A percentile compares a stretch with the other conserved stretches of the same genome.
phyloP scores from a whole-genome alignment of 2,888 invertebrate species.

The Clunio marinus region DNA sequence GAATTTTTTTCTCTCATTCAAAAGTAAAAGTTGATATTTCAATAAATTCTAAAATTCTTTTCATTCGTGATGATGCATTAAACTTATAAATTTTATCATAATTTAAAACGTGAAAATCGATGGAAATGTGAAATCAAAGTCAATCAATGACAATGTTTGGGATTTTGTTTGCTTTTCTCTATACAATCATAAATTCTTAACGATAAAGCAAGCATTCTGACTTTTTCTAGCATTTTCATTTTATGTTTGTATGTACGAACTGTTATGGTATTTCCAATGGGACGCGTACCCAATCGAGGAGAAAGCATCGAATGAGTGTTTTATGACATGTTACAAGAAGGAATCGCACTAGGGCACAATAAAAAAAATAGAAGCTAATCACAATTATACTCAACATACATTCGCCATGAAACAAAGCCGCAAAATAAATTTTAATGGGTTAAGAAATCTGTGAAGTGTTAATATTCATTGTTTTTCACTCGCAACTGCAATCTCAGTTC shows the following conservation, averaged over 20 bases:
- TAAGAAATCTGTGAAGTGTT: background rate
- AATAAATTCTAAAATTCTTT: too few species aligned
- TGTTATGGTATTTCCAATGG: background rate
- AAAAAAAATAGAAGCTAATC: constrained; percentile 3
- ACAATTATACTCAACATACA: background rate
- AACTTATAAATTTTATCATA: too few species aligned
- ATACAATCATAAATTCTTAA: background rate
- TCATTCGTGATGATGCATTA: too few species aligned
- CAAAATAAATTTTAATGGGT: constrained; percentile 8
- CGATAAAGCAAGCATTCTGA: too few species aligned
- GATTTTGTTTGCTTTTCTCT: background rate
- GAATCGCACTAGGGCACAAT: background rate
- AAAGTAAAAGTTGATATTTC: too few species aligned
- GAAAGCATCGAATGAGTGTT: constrained; percentile 7
- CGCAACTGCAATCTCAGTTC: constrained; percentile 10
- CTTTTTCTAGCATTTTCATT: too few species aligned
- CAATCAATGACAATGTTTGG: constrained; percentile 1
- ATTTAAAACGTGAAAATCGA: too few species aligned
- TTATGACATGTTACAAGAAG: constrained; percentile 1
- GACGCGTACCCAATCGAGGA: background rate
- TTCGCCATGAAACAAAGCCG: constrained; percentile 2
- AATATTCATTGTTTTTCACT: background rate
- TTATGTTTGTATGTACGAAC: too few species aligned
- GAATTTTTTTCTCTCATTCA: too few species aligned
- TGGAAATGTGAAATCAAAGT: too few species aligned